Conservation (phyloP, 2,113 vertebrate species). For the Rhinopomastus cyanomelas region DNA sequence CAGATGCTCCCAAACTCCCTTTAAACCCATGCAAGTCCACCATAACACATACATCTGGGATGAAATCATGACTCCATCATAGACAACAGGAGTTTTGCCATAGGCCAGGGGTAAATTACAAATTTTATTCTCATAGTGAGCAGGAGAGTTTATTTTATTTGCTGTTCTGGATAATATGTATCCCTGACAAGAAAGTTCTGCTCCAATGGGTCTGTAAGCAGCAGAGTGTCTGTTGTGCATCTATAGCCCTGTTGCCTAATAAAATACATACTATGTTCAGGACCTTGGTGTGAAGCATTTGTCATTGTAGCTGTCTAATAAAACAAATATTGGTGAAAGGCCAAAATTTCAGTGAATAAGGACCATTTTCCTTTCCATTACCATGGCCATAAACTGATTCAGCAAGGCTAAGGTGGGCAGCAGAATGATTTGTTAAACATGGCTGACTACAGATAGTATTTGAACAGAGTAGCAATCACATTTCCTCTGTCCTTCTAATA, state of each 20-base stretch:
- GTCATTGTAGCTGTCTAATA: not conserved
- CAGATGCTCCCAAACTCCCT: not conserved
- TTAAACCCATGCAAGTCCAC: not conserved
- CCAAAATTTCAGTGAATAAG: not conserved
- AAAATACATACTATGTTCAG: not conserved
- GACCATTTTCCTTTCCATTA: not conserved
- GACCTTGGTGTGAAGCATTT: not conserved
- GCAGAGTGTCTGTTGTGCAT: not conserved
- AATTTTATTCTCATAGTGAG: not conserved
- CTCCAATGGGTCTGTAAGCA: not conserved
- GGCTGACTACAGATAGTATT: not conserved
- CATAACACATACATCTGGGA: not conserved
- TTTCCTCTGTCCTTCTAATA: not conserved
- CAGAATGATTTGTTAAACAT: not conserved
- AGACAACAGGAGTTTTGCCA: not conserved
- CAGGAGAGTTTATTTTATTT: not conserved
- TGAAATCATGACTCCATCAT: not conserved
- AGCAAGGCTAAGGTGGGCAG: not conserved
- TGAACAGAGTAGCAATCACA: not conserved
- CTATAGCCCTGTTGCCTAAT: not conserved
- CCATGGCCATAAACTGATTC: not conserved
- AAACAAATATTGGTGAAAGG: not conserved
- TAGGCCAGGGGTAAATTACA: not conserved
- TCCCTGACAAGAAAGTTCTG: not conserved
- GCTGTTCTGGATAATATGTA: not conserved